phyloP scores from a whole-genome alignment of 2,888 invertebrate species.

The Chouioia cunea region DNA sequence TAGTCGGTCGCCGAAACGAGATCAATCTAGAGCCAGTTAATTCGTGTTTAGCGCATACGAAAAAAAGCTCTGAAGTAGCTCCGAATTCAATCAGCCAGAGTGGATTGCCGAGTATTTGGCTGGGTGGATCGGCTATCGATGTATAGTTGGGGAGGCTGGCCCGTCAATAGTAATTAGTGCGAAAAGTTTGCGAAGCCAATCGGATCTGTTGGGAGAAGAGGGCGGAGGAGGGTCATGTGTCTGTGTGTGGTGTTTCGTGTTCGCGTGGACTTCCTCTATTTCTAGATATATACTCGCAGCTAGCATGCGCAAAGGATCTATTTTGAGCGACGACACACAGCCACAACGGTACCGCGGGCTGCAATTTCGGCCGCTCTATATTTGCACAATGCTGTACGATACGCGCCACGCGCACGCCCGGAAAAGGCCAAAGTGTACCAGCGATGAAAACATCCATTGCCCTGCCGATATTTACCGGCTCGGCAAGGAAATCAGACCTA shows the following conservation, averaged over 20 bases:
- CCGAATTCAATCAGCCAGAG: no score
- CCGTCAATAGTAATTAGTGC: constrained; percentile 40
- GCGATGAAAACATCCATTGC: no score
- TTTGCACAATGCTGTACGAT: constrained; percentile 35
- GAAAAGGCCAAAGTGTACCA: constrained; percentile 2
- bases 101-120: constrained; percentile 10
- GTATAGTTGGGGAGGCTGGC: not conserved
- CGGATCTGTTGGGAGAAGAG: not conserved
- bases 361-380: constrained; percentile 45
- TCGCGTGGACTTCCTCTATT: constrained; percentile 36
- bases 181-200: constrained; percentile 41
- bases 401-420: not conserved
- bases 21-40: no score
- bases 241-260: not conserved
- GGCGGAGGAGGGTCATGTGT: not conserved
- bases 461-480: not conserved
- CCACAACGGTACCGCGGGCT: not conserved
- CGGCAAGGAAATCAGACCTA: constrained; percentile 43
- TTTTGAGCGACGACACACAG: constrained; percentile 26
- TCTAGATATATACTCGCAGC: constrained; percentile 29
- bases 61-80: no score
- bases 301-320: constrained; percentile 38
- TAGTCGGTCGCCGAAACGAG: no score
- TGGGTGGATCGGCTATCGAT: not conserved
- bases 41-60: no score